Base-by-base conservation (phyloP, 2,888 invertebrate species). In the Apamea anceps region DNA sequence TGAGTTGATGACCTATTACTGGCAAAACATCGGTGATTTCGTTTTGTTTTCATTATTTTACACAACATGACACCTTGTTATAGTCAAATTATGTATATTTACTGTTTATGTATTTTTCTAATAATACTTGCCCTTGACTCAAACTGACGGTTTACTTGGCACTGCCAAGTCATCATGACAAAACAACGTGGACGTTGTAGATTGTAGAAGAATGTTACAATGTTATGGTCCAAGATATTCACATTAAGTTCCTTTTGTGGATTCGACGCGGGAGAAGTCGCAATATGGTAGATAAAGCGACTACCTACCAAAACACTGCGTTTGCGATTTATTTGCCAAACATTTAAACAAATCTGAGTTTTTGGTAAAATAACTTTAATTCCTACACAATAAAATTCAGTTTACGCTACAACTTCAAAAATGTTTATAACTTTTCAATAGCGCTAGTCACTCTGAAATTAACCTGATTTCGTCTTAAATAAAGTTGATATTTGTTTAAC, bases 201-300 rank as follows among this genome's bases (percentile, higher is more conserved):
- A 76, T 80, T 74, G 68, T 42, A 72, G 51, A 87, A 85, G 80
- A 87, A 87, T 87, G 75, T 77, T 68, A 54, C 77, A 80, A 87
- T 77, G 37, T 75, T 81, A 80, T 62, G 80, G 71, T 85, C 72
- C 18, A 70, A 87, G 67, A 62, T 65, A 45, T 57, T 77, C 28
- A 51, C 80, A 79, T 80, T 66, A 77, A 72, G 48, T 73, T 60
- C 66, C 65, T 81, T 81, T 87, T 79, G 75, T 77, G 70, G 75
- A 87, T 87, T 85, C 80, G 85, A 73, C 62, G 28, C 75, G 80
- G 82, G 67, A 73, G 66, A 15, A 37, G 68, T 45, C 51, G 57
- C 71, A 80, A 74, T 71, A 28, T 73, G 2, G 37, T 66, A 79
- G 70, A 51, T 54, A 51, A 18, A 77, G 80, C 77, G 72, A 60